phyloP scores from a whole-genome alignment of 2,797 vertebrate genomes.

The Balearica regulorum region DNA sequence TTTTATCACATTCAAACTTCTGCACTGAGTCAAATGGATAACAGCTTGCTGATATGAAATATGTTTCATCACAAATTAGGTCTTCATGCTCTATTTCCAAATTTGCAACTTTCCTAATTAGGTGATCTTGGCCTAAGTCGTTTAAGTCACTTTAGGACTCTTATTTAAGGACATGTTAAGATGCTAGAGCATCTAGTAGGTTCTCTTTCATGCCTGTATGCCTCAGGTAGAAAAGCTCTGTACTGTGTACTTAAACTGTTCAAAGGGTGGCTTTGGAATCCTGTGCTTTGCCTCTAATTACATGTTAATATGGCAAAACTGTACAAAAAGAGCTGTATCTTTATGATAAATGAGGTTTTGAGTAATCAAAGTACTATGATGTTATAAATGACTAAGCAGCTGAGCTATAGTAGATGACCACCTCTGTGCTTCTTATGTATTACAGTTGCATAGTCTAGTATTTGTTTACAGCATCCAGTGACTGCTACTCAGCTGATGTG shows the following conservation, averaged over 20 bases:
- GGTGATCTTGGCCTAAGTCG: not conserved
- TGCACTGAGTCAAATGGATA: not conserved
- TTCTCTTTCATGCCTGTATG: not conserved
- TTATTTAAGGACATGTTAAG: not conserved
- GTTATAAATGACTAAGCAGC: not conserved
- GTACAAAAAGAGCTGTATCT: not conserved
- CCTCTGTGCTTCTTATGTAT: not conserved
- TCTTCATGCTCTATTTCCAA: not conserved
- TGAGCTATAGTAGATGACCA: not conserved
- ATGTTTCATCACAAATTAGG: not conserved
- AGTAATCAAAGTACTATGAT: not conserved
- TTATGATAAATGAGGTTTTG: not conserved
- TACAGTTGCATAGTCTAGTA: not conserved
- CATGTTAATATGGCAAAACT: not conserved
- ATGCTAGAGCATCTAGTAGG: not conserved
- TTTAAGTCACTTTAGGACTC: not conserved
- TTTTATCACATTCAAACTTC: not conserved
- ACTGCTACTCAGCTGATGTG: not conserved
- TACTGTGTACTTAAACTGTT: not conserved
- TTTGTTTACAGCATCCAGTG: not conserved
- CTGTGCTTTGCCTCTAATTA: not conserved
- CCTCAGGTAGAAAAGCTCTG: not conserved
- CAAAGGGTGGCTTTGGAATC: not conserved
- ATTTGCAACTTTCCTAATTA: not conserved
- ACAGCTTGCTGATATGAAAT: not conserved